Percentiles rank a stretch among this genome's conserved stretches.
phyloP scores from a whole-genome alignment of 2,797 vertebrate species.

The Peromyscus aztecus region DNA sequence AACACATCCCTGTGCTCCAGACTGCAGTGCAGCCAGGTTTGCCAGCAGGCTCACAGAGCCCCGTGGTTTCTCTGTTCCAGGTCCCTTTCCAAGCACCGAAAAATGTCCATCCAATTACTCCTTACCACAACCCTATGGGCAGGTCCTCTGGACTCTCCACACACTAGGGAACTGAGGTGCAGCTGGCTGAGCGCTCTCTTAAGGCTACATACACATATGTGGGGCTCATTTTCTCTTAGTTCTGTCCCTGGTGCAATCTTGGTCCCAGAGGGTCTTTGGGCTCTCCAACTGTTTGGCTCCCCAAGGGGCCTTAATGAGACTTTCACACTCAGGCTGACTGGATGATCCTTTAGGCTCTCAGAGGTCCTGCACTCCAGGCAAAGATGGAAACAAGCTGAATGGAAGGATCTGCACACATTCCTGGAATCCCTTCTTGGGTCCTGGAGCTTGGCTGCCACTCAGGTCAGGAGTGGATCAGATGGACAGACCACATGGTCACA shows the following conservation, averaged over 20 bases:
- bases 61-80: not conserved
- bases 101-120: not conserved
- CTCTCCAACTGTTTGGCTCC: not conserved
- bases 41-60: not conserved
- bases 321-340: not conserved
- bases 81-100: not conserved
- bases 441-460: too few species aligned
- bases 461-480: not conserved
- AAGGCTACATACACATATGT: not conserved
- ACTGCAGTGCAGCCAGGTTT: not conserved
- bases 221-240: too few species aligned
- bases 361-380: not conserved
- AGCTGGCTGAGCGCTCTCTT: not conserved
- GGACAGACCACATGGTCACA: accelerated
- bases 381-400: not conserved
- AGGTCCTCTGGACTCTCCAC: not conserved
- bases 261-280: not conserved
- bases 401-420: not conserved
- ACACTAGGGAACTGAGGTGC: not conserved
- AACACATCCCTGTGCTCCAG: not conserved
- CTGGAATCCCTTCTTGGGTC: not conserved
- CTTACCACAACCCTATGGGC: not conserved
- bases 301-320: not conserved
- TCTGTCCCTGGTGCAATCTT: not conserved
- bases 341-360: not conserved